These are phyloP conservation scores for Papilio aristodemus DNA, from an alignment of 1,140 invertebrate genomes.

Conservation along the genomic window DNA sequence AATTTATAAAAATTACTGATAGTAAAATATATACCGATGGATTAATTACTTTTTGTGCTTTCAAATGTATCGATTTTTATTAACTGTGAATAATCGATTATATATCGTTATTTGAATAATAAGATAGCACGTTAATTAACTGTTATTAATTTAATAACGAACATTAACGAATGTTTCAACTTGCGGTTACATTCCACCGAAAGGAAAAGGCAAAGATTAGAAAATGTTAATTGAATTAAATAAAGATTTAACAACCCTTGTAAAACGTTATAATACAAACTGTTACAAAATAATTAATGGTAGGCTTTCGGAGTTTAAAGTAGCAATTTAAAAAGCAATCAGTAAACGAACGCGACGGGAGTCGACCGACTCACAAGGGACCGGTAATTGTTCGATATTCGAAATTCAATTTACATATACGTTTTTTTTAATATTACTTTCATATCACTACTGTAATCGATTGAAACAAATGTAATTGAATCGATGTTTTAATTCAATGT, in stretches of 20 bases:
- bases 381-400: slow-evolving; percentile 59
- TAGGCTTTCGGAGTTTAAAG: slow-evolving; percentile 38
- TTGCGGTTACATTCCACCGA: slow-evolving; percentile 18
- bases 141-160: slow-evolving; percentile 39
- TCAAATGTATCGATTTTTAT: slow-evolving; percentile 41
- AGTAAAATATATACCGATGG: slow-evolving; percentile 11
- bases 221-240: slow-evolving; percentile 34
- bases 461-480: slow-evolving; percentile 15
- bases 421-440: slow-evolving; percentile 52
- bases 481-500: slow-evolving; percentile 34
- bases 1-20: background rate
- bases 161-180: slow-evolving; percentile 42
- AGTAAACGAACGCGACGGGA: slow-evolving; percentile 56
- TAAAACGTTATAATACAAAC: slow-evolving; percentile 40
- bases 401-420: slow-evolving; percentile 55
- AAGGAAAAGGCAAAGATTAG: slow-evolving; percentile 12
- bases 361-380: slow-evolving; percentile 63
- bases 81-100: slow-evolving; percentile 52
- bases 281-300: slow-evolving; percentile 35
- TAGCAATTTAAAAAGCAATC: slow-evolving; percentile 72
- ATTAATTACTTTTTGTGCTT: slow-evolving; percentile 15
- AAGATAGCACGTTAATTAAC: slow-evolving; percentile 43
- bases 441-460: slow-evolving; percentile 45
- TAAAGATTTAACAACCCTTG: slow-evolving; percentile 29
- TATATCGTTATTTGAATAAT: slow-evolving; percentile 53